Conservation (phyloP, 64 coral and sea anemone genomes). For the Montipora sp. region DNA sequence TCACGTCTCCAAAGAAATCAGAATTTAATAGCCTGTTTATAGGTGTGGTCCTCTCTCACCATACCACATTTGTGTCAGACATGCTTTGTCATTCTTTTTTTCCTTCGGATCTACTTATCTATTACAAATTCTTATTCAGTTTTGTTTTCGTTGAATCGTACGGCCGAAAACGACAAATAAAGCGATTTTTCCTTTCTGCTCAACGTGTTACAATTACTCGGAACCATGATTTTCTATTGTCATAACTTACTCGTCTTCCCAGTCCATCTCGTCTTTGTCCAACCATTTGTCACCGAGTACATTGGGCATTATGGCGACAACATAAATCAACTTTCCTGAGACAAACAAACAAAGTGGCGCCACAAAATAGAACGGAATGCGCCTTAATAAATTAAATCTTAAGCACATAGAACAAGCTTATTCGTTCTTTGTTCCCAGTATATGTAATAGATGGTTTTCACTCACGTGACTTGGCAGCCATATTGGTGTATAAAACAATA, state of each 20-base stretch:
- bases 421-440: no score
- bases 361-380: neutral
- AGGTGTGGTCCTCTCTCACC: neutral
- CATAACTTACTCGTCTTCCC: neutral
- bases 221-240: no score
- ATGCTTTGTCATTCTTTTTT: neutral
- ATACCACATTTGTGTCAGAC: neutral
- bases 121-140: neutral
- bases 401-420: no score
- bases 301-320: constrained; percentile 18
- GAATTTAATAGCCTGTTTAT: neutral
- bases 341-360: neutral
- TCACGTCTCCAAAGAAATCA: neutral
- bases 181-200: no score
- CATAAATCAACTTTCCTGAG: neutral
- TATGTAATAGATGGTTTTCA: no score
- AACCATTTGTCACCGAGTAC: neutral
- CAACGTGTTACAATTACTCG: no score
- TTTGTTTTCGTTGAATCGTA: no score
- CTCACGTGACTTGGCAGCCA: no score
- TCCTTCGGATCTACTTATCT: neutral
- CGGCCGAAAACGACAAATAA: no score
- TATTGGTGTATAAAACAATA: no score
- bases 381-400: no score
- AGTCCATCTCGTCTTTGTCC: constrained; percentile 10